Evolutionary conservation across 37 sponge, comb jelly and placozoan species (phyloP).

Genomic region (Eunapius fragilis): DNA sequence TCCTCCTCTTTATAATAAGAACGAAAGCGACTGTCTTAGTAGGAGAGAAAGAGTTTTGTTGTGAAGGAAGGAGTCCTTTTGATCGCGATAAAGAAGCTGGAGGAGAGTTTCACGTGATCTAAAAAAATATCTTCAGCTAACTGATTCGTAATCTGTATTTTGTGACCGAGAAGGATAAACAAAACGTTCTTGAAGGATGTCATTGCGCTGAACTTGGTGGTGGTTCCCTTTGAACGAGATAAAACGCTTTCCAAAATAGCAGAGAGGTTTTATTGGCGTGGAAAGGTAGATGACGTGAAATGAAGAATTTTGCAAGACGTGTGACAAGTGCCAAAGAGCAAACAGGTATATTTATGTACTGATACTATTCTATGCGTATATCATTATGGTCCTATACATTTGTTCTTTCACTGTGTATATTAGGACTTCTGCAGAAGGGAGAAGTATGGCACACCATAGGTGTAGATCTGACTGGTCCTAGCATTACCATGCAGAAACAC

Average conservation of each 20-base stretch:
- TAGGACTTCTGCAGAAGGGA: constrained; percentile 17
- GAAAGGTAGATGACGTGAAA: constrained; percentile 45
- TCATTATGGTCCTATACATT: no score
- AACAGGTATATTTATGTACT: constrained; percentile 1
- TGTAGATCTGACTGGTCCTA: constrained; percentile 36
- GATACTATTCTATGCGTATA: no score
- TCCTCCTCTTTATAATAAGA: constrained; percentile 1
- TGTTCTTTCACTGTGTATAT: constrained; percentile 7
- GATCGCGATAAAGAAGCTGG: background rate
- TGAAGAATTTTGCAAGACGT: constrained; percentile 28
- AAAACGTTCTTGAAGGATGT: constrained; percentile 32
- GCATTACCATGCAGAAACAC: background rate
- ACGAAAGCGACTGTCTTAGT: constrained; percentile 1
- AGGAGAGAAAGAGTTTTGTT: constrained; percentile 20
- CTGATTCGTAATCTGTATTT: background rate
- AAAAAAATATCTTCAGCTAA: background rate
- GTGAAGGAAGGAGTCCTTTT: constrained; percentile 14
- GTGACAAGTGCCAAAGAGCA: constrained; percentile 32
- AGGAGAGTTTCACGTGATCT: constrained; percentile 13
- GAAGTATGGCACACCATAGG: constrained; percentile 32
- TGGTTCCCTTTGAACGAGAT: constrained; percentile 35
- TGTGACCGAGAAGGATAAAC: background rate
- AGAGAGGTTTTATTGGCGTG: constrained; percentile 27
- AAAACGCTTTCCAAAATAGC: constrained; percentile 17
- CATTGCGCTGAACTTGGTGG: constrained; percentile 30